Conservation (phyloP, 2,113 vertebrate genomes). For the Callocephalon fimbriatum region DNA sequence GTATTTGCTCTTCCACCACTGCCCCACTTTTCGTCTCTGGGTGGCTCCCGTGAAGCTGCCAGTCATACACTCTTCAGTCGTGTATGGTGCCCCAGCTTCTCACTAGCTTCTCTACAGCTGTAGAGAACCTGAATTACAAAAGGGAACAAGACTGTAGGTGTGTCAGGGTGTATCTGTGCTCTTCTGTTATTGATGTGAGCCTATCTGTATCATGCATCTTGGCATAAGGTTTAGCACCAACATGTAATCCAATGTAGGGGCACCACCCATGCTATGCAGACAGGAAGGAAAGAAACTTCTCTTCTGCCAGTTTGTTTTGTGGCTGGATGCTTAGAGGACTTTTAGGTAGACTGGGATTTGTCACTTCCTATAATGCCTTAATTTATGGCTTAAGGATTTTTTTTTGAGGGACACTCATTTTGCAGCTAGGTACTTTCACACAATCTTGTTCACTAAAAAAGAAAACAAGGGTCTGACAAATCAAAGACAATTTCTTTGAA, state of each 20-base stretch:
- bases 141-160: neutral
- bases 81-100: neutral
- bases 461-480: neutral
- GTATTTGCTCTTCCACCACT: neutral
- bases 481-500: neutral
- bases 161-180: neutral
- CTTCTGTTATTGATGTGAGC: neutral
- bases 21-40: neutral
- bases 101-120: neutral
- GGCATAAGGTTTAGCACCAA: neutral
- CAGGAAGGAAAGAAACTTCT: neutral
- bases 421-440: neutral
- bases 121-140: neutral
- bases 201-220: neutral
- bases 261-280: neutral
- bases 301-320: neutral
- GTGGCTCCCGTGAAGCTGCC: neutral
- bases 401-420: neutral
- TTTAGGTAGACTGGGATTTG: neutral
- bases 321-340: neutral
- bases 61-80: neutral
- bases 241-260: rapidly evolving
- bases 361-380: neutral
- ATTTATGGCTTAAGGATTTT: neutral
- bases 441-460: neutral